Percentiles rank a stretch among this genome's conserved stretches.
Evolutionary conservation across 2,113 vertebrate species (phyloP).

Genomic region (Symphodus melops): DNA sequence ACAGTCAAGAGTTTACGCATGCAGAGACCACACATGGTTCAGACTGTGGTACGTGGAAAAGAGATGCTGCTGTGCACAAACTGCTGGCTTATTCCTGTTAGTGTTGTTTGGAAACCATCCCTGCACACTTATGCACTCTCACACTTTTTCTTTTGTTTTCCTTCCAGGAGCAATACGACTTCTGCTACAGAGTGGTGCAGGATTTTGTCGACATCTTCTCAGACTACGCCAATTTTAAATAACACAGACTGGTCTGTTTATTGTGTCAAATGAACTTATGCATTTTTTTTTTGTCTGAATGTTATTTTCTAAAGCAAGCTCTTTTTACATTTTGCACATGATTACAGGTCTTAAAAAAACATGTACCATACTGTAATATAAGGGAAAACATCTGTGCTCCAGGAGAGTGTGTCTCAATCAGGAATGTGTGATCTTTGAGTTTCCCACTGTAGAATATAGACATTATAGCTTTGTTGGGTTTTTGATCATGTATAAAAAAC

Average conservation of each 20-base stretch:
- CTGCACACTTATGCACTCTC: slow-evolving; percentile 20
- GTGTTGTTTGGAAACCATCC: slow-evolving; percentile 29
- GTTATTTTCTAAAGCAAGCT: slow-evolving; percentile 72
- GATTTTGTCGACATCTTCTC: slow-evolving; percentile 99
- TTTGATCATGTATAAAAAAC: slow-evolving; percentile 31
- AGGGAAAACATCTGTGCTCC: slow-evolving; percentile 36
- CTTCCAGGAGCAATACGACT: slow-evolving; percentile 98
- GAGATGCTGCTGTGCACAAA: slow-evolving; percentile 31
- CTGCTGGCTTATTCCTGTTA: slow-evolving; percentile 16
- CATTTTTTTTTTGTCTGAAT: slow-evolving; percentile 71
- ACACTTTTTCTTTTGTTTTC: slow-evolving; percentile 5
- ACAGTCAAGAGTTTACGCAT: slow-evolving; percentile 98
- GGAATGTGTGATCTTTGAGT: slow-evolving; percentile 35
- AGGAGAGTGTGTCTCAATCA: slow-evolving; percentile 36
- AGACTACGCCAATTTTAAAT: slow-evolving; percentile 99
- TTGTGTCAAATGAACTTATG: slow-evolving; percentile 53
- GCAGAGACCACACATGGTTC: slow-evolving; percentile 99
- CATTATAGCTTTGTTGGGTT: slow-evolving; percentile 23
- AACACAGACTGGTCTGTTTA: slow-evolving; percentile 74
- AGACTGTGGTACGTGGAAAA: slow-evolving; percentile 91
- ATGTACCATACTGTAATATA: slow-evolving; percentile 68
- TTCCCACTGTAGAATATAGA: slow-evolving; percentile 25
- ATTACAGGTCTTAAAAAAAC: slow-evolving; percentile 35
- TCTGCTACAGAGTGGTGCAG: slow-evolving; percentile 99
- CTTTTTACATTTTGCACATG: slow-evolving; percentile 77